phyloP scores from a whole-genome alignment of 1,140 invertebrate species.

The Himalopsyche phryganea region DNA sequence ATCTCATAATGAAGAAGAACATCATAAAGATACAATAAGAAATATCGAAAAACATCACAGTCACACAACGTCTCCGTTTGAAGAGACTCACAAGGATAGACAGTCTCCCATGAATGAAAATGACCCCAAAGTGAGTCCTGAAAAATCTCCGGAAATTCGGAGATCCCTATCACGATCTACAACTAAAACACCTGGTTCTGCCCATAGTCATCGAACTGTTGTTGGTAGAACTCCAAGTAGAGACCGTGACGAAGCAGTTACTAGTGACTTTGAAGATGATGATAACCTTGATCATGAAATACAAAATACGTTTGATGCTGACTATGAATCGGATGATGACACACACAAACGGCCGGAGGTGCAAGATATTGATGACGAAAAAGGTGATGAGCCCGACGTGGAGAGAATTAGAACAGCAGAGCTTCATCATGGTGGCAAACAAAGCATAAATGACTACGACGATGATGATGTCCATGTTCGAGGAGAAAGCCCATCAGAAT shows the following conservation, averaged over 20 bases:
- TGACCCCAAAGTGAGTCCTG: no score
- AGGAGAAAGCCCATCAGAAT: constrained; percentile 44
- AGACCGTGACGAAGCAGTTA: neutral
- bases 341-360: constrained; percentile 4
- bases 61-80: constrained; percentile 8
- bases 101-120: no score
- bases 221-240: no score
- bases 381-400: constrained; percentile 17
- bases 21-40: no score
- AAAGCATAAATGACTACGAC: constrained; percentile 41
- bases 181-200: no score
- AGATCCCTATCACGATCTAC: no score
- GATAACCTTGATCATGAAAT: constrained; percentile 9
- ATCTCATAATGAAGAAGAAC: no score
- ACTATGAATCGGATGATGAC: constrained; percentile 3
- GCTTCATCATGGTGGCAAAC: constrained; percentile 22
- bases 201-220: no score
- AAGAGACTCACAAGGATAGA: no score
- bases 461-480: constrained; percentile 48
- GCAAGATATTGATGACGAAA: constrained; percentile 25
- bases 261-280: constrained; percentile 13
- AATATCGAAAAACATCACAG: constrained; percentile 12
- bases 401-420: constrained; percentile 16
- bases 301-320: neutral
- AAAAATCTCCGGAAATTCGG: no score